phyloP scores from a whole-genome alignment of 2,888 invertebrate species.

The Villa cingulata region DNA sequence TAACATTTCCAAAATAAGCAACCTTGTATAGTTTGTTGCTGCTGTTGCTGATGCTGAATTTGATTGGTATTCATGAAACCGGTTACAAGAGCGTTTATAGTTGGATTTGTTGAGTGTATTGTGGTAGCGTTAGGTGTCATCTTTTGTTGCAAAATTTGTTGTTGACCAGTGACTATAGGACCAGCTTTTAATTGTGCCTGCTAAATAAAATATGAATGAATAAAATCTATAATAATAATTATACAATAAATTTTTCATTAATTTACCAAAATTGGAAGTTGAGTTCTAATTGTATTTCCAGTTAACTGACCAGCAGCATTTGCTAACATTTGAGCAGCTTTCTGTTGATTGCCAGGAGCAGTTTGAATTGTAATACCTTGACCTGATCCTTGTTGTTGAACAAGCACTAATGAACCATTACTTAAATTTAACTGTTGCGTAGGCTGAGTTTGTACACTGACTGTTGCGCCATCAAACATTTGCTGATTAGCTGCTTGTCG shows the following conservation, averaged over 20 bases:
- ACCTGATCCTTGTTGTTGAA: constrained; percentile 28
- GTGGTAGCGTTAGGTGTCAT: constrained; percentile 20
- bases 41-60: constrained; percentile 56
- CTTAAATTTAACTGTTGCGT: constrained; percentile 31
- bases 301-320: constrained; percentile 36
- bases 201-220: constrained; percentile 29
- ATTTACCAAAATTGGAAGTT: constrained; percentile 52
- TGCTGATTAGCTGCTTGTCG: constrained; percentile 21
- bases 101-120: constrained; percentile 37
- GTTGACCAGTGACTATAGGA: constrained; percentile 23
- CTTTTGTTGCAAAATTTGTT: constrained; percentile 25
- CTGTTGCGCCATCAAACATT: constrained; percentile 23
- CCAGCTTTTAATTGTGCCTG: constrained; percentile 54
- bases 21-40: constrained; percentile 17
- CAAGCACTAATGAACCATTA: constrained; percentile 31
- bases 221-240: no score
- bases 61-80: constrained; percentile 72
- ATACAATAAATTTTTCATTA: no score
- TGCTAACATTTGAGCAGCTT: constrained; percentile 21
- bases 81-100: constrained; percentile 64
- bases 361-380: constrained; percentile 32
- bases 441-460: constrained; percentile 21
- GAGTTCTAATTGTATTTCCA: constrained; percentile 24
- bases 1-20: no score
- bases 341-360: constrained; percentile 25